A percentile compares a stretch with the other conserved stretches of the same genome.
Conservation (phyloP, 2,797 vertebrate species). For the Eurystomus glaucurus region DNA sequence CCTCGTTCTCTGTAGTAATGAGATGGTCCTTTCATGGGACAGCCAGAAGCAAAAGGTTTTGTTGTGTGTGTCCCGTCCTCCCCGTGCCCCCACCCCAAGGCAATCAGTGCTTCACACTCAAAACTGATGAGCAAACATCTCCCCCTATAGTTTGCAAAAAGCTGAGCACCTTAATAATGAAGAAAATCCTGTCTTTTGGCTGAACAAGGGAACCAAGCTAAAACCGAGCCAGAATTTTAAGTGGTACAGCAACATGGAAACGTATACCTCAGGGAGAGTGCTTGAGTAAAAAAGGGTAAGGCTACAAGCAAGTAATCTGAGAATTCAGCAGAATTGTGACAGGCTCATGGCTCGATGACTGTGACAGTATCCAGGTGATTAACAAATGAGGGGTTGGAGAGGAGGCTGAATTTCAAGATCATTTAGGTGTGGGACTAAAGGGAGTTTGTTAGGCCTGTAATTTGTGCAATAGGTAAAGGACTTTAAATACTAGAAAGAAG, state of each 20-base stretch:
- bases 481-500: background rate
- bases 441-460: background rate
- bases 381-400: background rate
- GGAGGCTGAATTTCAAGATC: background rate
- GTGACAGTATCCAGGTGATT: background rate
- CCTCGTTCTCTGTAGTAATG: background rate
- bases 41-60: background rate
- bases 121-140: background rate
- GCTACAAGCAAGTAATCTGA: background rate
- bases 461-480: background rate
- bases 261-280: rapidly evolving
- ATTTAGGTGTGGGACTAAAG: background rate
- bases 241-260: background rate
- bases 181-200: background rate
- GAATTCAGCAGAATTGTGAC: background rate
- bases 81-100: background rate
- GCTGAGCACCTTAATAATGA: background rate
- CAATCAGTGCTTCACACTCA: background rate
- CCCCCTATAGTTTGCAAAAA: conserved; percentile 35
- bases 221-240: background rate
- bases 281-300: background rate
- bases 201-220: background rate
- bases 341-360: background rate
- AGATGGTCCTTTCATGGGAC: background rate
- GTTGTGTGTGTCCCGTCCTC: too few species aligned